These are phyloP conservation scores for Hemiprocne comata DNA, from an alignment of 2,113 vertebrate species.

Conservation along the genomic window DNA sequence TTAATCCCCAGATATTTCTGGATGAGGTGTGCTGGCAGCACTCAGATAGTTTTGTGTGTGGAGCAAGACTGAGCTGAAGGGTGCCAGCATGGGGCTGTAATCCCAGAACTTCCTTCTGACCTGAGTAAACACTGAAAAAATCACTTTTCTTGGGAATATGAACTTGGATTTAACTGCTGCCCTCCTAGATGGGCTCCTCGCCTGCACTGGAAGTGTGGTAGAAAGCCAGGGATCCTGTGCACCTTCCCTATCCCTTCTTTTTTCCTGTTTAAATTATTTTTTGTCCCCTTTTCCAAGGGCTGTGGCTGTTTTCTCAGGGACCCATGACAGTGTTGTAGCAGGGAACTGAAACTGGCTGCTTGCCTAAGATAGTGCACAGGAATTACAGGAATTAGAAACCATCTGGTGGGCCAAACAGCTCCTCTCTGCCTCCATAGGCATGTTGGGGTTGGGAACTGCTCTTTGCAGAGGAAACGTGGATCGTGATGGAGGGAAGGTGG, in stretches of 20 bases:
- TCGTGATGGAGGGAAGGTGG: rapidly evolving
- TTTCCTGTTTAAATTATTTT: neutral
- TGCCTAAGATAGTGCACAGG: neutral
- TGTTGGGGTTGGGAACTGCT: neutral
- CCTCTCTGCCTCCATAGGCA: neutral
- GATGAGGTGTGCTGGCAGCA: neutral
- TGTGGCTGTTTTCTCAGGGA: neutral
- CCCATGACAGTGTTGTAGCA: neutral
- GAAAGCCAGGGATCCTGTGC: neutral
- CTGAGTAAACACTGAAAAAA: neutral
- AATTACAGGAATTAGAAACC: neutral
- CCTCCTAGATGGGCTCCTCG: neutral
- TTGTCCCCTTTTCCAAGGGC: neutral
- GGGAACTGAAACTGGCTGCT: neutral
- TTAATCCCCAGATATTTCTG: neutral
- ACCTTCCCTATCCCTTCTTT: neutral
- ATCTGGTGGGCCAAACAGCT: neutral
- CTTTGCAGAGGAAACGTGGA: neutral
- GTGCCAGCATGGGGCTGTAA: neutral
- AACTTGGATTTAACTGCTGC: neutral
- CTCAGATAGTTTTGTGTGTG: neutral
- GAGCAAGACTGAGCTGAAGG: rapidly evolving
- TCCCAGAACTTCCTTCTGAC: neutral
- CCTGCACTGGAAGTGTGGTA: neutral
- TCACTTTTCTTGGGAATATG: neutral